These are phyloP conservation scores for Psettodes erumei DNA, from an alignment of 2,113 vertebrate genomes.

Conservation along the genomic window DNA sequence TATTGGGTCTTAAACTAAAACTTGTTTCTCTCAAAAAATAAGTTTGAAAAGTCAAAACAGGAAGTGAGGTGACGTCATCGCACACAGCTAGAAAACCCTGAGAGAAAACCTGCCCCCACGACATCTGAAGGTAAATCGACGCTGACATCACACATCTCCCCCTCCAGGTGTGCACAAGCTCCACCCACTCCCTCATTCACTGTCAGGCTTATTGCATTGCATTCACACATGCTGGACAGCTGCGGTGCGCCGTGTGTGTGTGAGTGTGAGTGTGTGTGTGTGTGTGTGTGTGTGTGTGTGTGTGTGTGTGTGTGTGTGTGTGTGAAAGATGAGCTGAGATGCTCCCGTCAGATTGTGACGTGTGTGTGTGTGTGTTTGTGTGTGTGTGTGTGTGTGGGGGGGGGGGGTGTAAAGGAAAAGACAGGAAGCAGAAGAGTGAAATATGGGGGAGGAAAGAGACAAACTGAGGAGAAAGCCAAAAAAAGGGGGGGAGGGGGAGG, in stretches of 20 bases:
- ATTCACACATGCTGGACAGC: constrained; percentile 47
- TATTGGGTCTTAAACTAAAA: no score
- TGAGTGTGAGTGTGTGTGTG: no score
- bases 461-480: constrained; percentile 25
- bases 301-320: background rate
- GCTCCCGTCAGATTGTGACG: constrained; percentile 40
- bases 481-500: constrained; percentile 43
- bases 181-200: background rate
- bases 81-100: background rate
- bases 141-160: background rate
- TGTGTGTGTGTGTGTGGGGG: background rate
- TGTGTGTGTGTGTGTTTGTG: no score
- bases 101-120: background rate
- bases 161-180: constrained; percentile 27
- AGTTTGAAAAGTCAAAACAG: no score
- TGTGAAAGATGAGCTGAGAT: background rate
- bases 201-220: background rate
- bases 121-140: background rate
- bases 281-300: no score
- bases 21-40: no score
- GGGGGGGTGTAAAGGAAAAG: constrained; percentile 8
- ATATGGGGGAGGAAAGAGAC: constrained; percentile 25
- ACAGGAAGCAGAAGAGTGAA: constrained; percentile 29
- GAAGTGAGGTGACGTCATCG: background rate
- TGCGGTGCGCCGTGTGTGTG: background rate